A percentile compares a stretch with the other conserved stretches of the same genome.
Conservation (phyloP, 2,888 invertebrate species). For the Drosophila suboccidentalis region DNA sequence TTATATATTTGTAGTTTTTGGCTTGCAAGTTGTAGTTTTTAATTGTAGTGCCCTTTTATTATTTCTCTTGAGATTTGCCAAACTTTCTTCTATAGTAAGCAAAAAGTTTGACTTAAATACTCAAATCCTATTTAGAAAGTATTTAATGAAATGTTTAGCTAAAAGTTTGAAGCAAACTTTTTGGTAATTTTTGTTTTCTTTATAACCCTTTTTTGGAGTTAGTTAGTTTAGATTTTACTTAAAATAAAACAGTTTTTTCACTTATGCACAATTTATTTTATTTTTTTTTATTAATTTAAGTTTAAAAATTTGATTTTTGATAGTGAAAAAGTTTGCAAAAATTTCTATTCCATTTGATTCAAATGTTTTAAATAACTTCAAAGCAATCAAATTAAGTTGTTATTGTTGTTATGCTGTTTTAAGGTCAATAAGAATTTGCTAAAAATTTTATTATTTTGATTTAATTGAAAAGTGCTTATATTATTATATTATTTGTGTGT, state of each 20-base stretch:
- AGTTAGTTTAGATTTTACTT: too few relatives aligned
- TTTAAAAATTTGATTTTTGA: too few relatives aligned
- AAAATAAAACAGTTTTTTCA: not conserved
- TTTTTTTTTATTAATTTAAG: not conserved
- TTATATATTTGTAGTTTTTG: constrained; percentile 29
- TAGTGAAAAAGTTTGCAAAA: too few relatives aligned
- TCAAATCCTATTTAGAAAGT: not conserved
- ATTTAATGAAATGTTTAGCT: not conserved
- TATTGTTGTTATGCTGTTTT: too few relatives aligned
- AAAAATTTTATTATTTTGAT: not conserved
- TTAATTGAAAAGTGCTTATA: not conserved
- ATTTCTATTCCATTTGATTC: too few relatives aligned
- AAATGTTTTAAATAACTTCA: too few relatives aligned
- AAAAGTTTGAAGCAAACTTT: not conserved
- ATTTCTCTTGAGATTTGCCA: too few relatives aligned
- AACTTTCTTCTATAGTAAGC: too few relatives aligned
- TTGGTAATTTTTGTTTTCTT: not conserved
- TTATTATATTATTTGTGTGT: not conserved
- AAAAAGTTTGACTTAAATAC: not conserved
- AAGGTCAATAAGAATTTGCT: too few relatives aligned
- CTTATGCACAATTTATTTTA: not conserved
- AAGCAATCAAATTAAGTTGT: too few relatives aligned
- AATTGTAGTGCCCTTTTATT: too few relatives aligned
- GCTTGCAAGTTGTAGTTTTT: not conserved
- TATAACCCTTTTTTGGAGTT: not conserved